Evolutionary conservation across 2,888 invertebrate genomes (phyloP).

Genomic region (Agapostemon virescens): DNA sequence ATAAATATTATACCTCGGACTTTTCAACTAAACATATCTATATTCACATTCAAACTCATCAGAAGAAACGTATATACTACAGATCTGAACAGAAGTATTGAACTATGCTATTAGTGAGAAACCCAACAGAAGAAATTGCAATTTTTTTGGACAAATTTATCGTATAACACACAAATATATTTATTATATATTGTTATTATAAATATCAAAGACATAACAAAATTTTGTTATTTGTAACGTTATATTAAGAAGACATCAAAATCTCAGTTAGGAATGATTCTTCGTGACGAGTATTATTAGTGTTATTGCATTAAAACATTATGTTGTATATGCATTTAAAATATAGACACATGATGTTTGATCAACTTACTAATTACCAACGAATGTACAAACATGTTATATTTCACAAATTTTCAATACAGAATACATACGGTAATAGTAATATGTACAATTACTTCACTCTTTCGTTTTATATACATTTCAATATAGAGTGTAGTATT

Average conservation of each 20-base stretch:
- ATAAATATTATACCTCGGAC: slow-evolving; percentile 60
- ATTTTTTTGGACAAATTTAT: slow-evolving; percentile 69
- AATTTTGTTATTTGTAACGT: neutral
- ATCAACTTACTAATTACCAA: slow-evolving; percentile 24
- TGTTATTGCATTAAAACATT: slow-evolving; percentile 13
- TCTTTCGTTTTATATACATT: slow-evolving; percentile 12
- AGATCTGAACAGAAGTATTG: slow-evolving; percentile 66
- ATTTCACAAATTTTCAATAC: slow-evolving; percentile 23
- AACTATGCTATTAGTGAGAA: slow-evolving; percentile 70
- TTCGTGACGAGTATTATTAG: slow-evolving; percentile 40
- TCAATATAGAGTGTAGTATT: too few species aligned
- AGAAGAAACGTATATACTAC: slow-evolving; percentile 68
- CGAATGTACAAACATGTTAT: slow-evolving; percentile 3
- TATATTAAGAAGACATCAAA: neutral
- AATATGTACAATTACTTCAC: slow-evolving; percentile 17
- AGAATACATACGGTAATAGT: slow-evolving; percentile 19
- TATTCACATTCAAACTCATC: slow-evolving; percentile 67
- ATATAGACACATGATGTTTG: slow-evolving; percentile 11
- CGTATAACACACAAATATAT: slow-evolving; percentile 29
- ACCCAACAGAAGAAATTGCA: slow-evolving; percentile 67
- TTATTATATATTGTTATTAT: neutral
- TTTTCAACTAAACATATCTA: slow-evolving; percentile 64
- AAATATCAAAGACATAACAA: neutral
- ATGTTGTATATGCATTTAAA: slow-evolving; percentile 11
- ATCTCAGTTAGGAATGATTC: slow-evolving; percentile 29